Conservation (phyloP, 1,140 invertebrate species). For the Drosophila oshimai region DNA sequence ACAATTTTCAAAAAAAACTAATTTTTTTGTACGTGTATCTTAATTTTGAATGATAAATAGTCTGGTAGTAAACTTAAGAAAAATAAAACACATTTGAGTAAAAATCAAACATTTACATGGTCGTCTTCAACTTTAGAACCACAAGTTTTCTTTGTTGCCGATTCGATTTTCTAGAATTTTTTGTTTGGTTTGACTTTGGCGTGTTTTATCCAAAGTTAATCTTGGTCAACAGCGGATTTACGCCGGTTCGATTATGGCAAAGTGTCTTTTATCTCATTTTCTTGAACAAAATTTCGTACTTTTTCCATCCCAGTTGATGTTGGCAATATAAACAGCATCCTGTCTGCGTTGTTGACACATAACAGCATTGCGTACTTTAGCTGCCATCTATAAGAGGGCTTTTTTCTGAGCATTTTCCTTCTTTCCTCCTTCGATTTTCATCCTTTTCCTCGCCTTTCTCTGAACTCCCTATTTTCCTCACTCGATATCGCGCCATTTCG, state of each 20-base stretch:
- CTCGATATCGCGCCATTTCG: conserved; percentile 72
- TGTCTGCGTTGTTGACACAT: conserved; percentile 60
- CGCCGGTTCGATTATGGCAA: conserved; percentile 21
- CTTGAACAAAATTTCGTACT: conserved; percentile 52
- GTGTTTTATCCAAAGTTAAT: conserved; percentile 18
- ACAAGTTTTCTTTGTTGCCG: background rate
- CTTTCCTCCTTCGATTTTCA: background rate
- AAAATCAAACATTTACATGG: background rate
- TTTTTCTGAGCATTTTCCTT: background rate
- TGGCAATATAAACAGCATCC: conserved; percentile 58
- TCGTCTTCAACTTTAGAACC: background rate
- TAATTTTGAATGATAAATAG: background rate
- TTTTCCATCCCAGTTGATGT: conserved; percentile 45
- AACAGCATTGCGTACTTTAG: conserved; percentile 51
- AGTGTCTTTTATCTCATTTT: conserved; percentile 50
- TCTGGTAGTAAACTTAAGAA: background rate
- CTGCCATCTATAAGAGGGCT: conserved; percentile 23
- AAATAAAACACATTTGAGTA: background rate
- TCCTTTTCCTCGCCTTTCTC: background rate
- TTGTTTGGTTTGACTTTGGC: conserved; percentile 18
- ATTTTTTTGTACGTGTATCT: background rate
- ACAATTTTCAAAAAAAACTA: background rate
- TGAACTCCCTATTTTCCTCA: conserved; percentile 3
- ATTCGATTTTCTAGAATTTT: conserved; percentile 2
- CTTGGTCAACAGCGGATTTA: conserved; percentile 22